Percentiles rank a stretch among this genome's conserved stretches.
Conservation (phyloP, 2,113 vertebrate species). For the Corythornis madagascariensis region DNA sequence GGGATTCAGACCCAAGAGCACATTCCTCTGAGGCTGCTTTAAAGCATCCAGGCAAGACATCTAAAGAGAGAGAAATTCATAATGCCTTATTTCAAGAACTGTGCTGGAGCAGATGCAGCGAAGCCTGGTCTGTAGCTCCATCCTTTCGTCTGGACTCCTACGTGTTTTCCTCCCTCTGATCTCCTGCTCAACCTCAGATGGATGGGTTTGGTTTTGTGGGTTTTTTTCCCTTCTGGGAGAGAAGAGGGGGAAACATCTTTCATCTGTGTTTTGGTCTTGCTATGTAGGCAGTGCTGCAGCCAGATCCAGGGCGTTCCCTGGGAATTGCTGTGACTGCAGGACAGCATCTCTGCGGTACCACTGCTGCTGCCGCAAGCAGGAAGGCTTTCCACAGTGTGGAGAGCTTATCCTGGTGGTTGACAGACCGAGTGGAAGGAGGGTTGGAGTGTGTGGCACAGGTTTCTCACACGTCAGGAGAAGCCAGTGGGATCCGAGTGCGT, state of each 20-base stretch:
- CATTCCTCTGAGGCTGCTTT: constrained; percentile 65
- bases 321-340: background rate
- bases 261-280: constrained; percentile 26
- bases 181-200: background rate
- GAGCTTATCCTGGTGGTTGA: background rate
- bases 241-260: constrained; percentile 26
- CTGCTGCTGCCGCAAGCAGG: background rate
- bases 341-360: rapidly evolving
- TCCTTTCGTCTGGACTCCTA: constrained; percentile 44
- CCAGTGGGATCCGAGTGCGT: background rate
- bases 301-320: background rate
- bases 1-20: constrained; percentile 61
- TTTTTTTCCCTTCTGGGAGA: background rate
- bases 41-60: constrained; percentile 66
- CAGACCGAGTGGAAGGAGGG: background rate
- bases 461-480: background rate
- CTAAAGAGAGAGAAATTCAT: constrained; percentile 51
- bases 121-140: constrained; percentile 30
- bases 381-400: background rate
- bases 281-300: background rate
- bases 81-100: constrained; percentile 38
- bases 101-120: constrained; percentile 24
- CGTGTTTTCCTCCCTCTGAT: constrained; percentile 47
- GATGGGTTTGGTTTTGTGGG: background rate
- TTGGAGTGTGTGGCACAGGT: background rate